Conservation (phyloP, 2,113 vertebrate species). For the Ramphastos sulfuratus region DNA sequence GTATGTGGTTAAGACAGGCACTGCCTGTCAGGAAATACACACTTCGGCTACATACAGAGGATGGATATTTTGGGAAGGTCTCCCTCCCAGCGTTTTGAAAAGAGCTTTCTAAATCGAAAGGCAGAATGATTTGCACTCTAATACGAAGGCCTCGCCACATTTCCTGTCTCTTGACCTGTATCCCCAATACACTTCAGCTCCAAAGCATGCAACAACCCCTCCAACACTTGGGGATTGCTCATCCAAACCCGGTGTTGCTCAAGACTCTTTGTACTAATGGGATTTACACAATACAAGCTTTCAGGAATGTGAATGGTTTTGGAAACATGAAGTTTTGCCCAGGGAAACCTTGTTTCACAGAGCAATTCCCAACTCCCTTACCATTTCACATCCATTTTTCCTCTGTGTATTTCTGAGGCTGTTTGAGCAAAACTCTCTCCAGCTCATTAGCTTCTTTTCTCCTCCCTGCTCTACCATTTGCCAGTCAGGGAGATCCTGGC, state of each 20-base stretch:
- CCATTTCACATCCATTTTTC: neutral
- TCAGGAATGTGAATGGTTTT: neutral
- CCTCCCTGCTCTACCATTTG: neutral
- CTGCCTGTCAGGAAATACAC: neutral
- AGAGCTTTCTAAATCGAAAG: neutral
- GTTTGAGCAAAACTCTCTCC: neutral
- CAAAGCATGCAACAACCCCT: neutral
- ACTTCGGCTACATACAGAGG: neutral
- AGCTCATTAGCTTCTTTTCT: neutral
- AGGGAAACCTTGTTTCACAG: neutral
- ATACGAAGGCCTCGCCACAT: neutral
- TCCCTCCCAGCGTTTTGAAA: neutral
- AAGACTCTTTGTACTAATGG: neutral
- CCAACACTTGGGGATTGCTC: neutral
- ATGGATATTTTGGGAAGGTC: neutral
- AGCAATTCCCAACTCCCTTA: neutral
- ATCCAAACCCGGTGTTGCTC: neutral
- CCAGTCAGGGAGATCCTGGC: neutral
- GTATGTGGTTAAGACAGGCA: neutral
- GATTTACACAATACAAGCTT: neutral
- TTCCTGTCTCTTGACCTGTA: neutral
- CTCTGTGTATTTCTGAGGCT: neutral
- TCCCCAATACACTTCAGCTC: neutral
- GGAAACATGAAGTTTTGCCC: neutral
- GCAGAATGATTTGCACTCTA: neutral